Base-by-base conservation (phyloP, 2,797 vertebrate species). In the Acanthurus tractus region DNA sequence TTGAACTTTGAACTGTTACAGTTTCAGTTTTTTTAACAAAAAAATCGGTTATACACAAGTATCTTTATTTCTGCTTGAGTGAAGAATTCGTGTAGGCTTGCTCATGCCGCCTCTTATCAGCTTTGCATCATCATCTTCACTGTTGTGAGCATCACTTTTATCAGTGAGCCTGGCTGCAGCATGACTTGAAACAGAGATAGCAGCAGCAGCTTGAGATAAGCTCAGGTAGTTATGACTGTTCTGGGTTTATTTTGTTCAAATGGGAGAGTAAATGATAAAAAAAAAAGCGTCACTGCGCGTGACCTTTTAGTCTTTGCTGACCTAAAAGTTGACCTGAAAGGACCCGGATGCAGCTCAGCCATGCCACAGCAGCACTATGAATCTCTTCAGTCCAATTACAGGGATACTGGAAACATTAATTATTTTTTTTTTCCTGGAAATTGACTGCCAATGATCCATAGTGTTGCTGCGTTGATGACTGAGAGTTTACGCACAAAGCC, bases 391-490 rank as follows among this genome's bases (percentile, higher is more conserved):
- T 13, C 54, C 23, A 13, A 62, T 65, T 73, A 23, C n/a, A 74
- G 42, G 23, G 11, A 63, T 70, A 54, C 65, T 71, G 77, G 78
- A 81, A 88, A 82, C 77, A 58, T 58, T 34, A 34, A 34, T 34
- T 34, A 34, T 11, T 70, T 57, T 61, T 18, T 46, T 74, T 76
- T 87, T 82, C 70, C 70, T 64, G 73, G 76, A 76, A 81, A 87
- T 52, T 68, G 78, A 83, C 77, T 54, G 61, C 15, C 23, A 69
- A 62, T 12, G 22, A 82, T 94, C 91, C 82, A 92, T 93, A 76
- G 54, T 52, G 52, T 68, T 68, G 69, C 79, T 79, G 75, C 75
- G 82, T 38, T 68, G 74, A 63, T 84, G 82, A 86, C 78, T 88
- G 88, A 75, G 76, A 63, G 73, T 79, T 65, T 9, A 14, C 56